phyloP scores from a whole-genome alignment of 2,888 invertebrate genomes.

The Drosophila mulleri region DNA sequence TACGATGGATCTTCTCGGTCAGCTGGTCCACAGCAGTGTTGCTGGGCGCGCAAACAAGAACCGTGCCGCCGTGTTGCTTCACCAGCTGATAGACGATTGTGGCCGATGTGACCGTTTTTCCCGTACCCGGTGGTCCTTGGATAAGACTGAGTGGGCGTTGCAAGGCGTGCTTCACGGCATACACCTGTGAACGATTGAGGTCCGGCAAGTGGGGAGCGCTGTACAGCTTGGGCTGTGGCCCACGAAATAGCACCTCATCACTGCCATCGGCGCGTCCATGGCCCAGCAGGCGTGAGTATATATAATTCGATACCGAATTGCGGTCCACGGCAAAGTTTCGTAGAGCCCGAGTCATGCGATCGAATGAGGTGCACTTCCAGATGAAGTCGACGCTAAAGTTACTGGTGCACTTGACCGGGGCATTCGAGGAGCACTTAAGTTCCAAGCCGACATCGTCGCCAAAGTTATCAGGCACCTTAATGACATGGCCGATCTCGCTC shows the following conservation, averaged over 20 bases:
- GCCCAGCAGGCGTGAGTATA: constrained; percentile 98
- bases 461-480: constrained; percentile 97
- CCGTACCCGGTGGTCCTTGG: constrained; percentile 95
- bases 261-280: constrained; percentile 97
- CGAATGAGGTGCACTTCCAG: constrained; percentile 99
- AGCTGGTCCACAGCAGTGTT: constrained; percentile 99
- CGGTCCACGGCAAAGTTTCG: constrained; percentile 98
- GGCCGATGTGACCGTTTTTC: constrained; percentile 99
- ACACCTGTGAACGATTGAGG: constrained; percentile 98
- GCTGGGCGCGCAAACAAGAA: constrained; percentile 99
- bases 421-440: constrained; percentile 95
- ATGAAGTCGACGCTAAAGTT: constrained; percentile 99
- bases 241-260: constrained; percentile 95
- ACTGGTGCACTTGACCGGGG: constrained; percentile 96
- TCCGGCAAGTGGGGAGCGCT: constrained; percentile 99
- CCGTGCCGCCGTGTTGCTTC: constrained; percentile 96
- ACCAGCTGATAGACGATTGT: constrained; percentile 99
- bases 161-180: constrained; percentile 98
- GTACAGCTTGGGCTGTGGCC: constrained; percentile 96
- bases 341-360: constrained; percentile 97
- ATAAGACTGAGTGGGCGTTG: constrained; percentile 98
- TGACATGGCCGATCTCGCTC: constrained; percentile 99
- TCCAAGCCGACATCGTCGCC: constrained; percentile 99
- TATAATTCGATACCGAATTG: constrained; percentile 97
- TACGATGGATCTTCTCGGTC: constrained; percentile 99